Evolutionary conservation across 2,888 invertebrate species (phyloP).

Genomic region (Apotomis capreana): DNA sequence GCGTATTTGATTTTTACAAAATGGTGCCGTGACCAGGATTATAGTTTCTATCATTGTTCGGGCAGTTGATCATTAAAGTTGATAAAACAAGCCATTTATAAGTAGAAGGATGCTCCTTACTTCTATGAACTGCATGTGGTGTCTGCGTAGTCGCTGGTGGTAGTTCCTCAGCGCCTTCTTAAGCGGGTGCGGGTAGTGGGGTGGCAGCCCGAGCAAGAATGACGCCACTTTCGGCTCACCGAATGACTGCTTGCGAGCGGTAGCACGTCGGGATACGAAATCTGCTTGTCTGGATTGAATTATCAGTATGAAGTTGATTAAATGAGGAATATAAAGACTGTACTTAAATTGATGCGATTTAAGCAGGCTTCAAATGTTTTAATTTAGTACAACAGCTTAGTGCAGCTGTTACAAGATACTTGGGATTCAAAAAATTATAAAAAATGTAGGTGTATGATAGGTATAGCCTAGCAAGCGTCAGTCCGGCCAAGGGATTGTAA

Average conservation of each 20-base stretch:
- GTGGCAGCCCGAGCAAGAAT: constrained; percentile 73
- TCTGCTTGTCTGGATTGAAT: constrained; percentile 62
- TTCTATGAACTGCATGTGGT: constrained; percentile 74
- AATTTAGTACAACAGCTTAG: too few species aligned
- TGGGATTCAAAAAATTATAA: too few species aligned
- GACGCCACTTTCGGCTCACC: constrained; percentile 74
- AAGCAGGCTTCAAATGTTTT: too few species aligned
- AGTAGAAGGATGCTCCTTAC: constrained; percentile 49
- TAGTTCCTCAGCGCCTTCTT: constrained; percentile 75
- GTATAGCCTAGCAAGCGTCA: too few species aligned
- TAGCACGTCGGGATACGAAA: constrained; percentile 59
- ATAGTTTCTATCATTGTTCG: not conserved
- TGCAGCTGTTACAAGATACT: too few species aligned
- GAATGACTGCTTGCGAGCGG: constrained; percentile 60
- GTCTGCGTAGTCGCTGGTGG: constrained; percentile 65
- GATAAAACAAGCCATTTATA: too few species aligned
- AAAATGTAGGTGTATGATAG: too few species aligned
- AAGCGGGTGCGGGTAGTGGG: constrained; percentile 69
- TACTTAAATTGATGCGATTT: too few species aligned
- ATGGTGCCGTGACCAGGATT: constrained; percentile 15
- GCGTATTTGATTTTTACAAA: not conserved
- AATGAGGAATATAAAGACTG: not conserved
- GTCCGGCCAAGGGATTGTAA: too few species aligned
- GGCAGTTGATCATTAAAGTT: too few species aligned
- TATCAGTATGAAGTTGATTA: not conserved